These are phyloP conservation scores for Lineus longissimus DNA, from an alignment of 1,140 invertebrate genomes.

Conservation along the genomic window DNA sequence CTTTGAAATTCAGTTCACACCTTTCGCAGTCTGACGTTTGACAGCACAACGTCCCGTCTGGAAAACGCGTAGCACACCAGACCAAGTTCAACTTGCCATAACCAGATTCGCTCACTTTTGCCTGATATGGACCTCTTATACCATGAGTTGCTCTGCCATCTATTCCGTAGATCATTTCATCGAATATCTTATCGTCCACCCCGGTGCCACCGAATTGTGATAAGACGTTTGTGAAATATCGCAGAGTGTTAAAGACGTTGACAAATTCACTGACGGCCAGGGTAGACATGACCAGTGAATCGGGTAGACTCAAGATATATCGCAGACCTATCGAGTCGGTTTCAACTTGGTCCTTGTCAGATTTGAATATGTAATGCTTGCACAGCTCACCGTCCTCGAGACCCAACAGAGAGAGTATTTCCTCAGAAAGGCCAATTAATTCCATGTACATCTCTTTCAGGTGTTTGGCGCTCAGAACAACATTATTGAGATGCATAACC, in stretches of 20 bases:
- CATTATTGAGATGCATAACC: background rate
- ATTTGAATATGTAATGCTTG: background rate
- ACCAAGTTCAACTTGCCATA: background rate
- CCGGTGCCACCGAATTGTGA: background rate
- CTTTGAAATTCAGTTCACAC: background rate
- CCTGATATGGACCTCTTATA: conserved; percentile 6
- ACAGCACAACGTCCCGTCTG: conserved; percentile 1
- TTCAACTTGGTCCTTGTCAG: conserved; percentile 6
- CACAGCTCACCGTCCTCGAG: background rate
- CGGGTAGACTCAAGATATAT: background rate
- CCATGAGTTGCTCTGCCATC: conserved; percentile 7
- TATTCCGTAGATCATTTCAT: conserved; percentile 3
- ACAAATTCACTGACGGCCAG: conserved; percentile 3
- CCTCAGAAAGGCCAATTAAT: background rate
- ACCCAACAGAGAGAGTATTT: background rate
- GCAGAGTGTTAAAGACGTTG: background rate
- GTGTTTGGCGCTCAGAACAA: background rate
- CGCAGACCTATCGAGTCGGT: background rate
- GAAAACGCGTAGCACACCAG: background rate
- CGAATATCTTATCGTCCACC: conserved; percentile 1
- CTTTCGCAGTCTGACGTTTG: conserved; percentile 1
- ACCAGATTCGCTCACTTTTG: background rate
- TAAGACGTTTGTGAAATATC: background rate
- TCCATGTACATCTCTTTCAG: background rate
- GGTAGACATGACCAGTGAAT: conserved; percentile 1